phyloP scores from a whole-genome alignment of 2,888 invertebrate genomes.

The Metalampra italica region DNA sequence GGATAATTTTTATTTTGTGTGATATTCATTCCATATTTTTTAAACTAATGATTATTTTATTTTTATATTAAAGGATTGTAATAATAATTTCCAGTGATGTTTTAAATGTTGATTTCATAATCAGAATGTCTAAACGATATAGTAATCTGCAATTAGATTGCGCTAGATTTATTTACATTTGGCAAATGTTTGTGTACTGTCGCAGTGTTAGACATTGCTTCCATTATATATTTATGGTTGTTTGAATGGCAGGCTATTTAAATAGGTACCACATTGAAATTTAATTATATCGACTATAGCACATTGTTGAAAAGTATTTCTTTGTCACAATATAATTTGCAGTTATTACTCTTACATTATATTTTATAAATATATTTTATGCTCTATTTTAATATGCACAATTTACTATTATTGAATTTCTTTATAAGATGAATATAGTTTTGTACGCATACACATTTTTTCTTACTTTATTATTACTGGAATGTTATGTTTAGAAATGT shows the following conservation, averaged over 20 bases:
- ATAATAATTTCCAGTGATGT: slow-evolving; percentile 51
- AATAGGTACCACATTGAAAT: slow-evolving; percentile 13
- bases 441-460: slow-evolving; percentile 75
- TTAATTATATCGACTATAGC: slow-evolving; percentile 39
- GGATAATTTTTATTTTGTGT: slow-evolving; percentile 65
- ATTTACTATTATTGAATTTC: slow-evolving; percentile 72
- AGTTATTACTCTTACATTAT: slow-evolving; percentile 68
- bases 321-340: slow-evolving; percentile 63
- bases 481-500: slow-evolving; percentile 66
- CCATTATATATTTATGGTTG: slow-evolving; percentile 19
- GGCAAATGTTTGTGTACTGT: slow-evolving; percentile 28
- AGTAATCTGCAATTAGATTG: slow-evolving; percentile 72
- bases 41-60: slow-evolving; percentile 47
- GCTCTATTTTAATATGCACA: slow-evolving; percentile 72
- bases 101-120: slow-evolving; percentile 34
- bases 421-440: slow-evolving; percentile 62
- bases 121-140: slow-evolving; percentile 32
- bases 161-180: slow-evolving; percentile 60
- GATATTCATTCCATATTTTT: slow-evolving; percentile 72
- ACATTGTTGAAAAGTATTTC: slow-evolving; percentile 53
- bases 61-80: slow-evolving; percentile 45
- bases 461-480: slow-evolving; percentile 46
- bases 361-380: slow-evolving; percentile 76
- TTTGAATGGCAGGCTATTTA: slow-evolving; percentile 17
- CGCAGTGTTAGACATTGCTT: slow-evolving; percentile 68